These are phyloP conservation scores for Meloidogyne floridensis DNA, from an alignment of 1,140 invertebrate species.

Conservation along the genomic window DNA sequence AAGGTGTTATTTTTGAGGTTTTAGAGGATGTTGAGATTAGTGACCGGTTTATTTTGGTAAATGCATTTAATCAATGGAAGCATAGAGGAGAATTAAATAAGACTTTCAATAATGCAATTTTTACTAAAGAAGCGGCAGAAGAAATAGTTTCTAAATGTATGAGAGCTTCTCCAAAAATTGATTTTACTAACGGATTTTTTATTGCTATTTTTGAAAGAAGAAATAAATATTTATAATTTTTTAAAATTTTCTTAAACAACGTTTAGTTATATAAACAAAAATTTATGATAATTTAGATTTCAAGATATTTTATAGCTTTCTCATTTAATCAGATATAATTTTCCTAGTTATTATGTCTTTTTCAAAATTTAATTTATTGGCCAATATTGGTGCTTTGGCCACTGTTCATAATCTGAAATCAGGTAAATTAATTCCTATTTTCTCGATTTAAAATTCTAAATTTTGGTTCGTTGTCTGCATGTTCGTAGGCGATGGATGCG, in stretches of 20 bases:
- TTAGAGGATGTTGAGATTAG: conserved; percentile 53
- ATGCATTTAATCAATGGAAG: conserved; percentile 65
- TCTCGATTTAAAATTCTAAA: not conserved
- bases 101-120: not conserved
- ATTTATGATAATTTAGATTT: not conserved
- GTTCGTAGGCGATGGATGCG: conserved; percentile 4
- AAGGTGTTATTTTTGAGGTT: conserved; percentile 77
- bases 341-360: not conserved
- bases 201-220: conserved; percentile 76
- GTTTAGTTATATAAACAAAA: not conserved
- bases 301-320: not conserved
- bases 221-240: not conserved
- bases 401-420: not conserved
- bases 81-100: conserved; percentile 51
- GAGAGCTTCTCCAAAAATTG: conserved; percentile 75
- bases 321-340: not conserved
- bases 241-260: too few species aligned
- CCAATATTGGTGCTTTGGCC: not conserved
- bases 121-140: conserved; percentile 52
- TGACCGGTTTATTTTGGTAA: conserved; percentile 51
- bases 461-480: not conserved
- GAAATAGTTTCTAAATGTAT: conserved; percentile 73
- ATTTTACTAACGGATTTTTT: conserved; percentile 90
- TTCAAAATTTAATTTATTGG: not conserved
- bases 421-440: not conserved